Base-by-base conservation (phyloP, 2,888 invertebrate species). In the Cataglyphis rosenhaueri region DNA sequence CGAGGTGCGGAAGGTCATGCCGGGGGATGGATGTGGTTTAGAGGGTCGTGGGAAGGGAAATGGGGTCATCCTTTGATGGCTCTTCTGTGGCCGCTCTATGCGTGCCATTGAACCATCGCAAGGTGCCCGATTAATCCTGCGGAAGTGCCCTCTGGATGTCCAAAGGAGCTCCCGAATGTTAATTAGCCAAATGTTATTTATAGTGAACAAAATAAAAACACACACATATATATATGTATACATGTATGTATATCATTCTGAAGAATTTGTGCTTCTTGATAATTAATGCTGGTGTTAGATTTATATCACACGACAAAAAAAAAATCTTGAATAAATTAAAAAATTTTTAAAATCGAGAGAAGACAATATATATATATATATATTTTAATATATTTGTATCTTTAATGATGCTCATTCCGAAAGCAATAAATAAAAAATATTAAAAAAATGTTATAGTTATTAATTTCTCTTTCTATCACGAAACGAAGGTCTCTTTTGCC, bases 31-130 rank as follows among this genome's bases (percentile, higher is more conserved):
- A 85, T 85, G 82, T 82, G 87, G 86, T 86, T 89, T 90, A 84
- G 87, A 88, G 91, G 92, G 92, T 92, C 92, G 91, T 92, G 93
- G 89, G 93, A 93, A 92, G 92, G 93, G 93, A 94, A 94, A 94
- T 90, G 91, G 87, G 93, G 93, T 94, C 94, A 92, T 91, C 85
- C 90, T 64, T 82, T 65, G 62, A 82, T 64, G 25, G 62, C 25
- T 70, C 70, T 48, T 52, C 52, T 55, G 48, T 55, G 81, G 76
- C 18, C 78, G 81, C 29, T 78, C 62, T 52, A 61, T 66, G 81
- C 79, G 79, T 57, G 81, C 44, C 59, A 52, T 55, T 81, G 82
- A 38, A 41, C 81, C 62, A 35, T 71, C 38, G 81, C 48, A 79
- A 62, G 62, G 52, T 65, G 82, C 61, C 61, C 48, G 38, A 81